phyloP scores from a whole-genome alignment of 1,140 invertebrate genomes.

The Amphibalanus amphitrite region DNA sequence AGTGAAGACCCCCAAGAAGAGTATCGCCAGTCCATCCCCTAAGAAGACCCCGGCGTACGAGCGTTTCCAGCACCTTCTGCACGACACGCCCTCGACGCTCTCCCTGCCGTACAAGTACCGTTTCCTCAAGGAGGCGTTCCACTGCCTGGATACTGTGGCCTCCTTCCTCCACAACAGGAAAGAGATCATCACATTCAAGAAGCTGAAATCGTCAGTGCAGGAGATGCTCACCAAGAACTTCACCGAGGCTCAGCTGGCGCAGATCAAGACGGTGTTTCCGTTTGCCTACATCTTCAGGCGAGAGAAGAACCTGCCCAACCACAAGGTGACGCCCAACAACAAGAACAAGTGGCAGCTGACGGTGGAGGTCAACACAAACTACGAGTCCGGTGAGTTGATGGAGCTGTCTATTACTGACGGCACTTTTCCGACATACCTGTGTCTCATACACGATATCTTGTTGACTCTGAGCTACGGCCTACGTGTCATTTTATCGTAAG shows the following conservation, averaged over 20 bases:
- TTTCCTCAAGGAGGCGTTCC: conserved; percentile 38
- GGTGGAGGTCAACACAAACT: conserved; percentile 2
- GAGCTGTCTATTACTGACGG: conserved; percentile 12
- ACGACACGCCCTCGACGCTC: conserved; percentile 38
- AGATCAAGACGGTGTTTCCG: conserved; percentile 70
- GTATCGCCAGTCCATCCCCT: conserved; percentile 23
- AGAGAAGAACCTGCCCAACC: conserved; percentile 51
- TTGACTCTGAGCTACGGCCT: no score
- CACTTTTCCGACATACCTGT: no score
- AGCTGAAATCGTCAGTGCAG: conserved; percentile 71
- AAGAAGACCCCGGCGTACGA: conserved; percentile 28
- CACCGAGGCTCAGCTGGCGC: conserved; percentile 53
- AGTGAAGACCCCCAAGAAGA: conserved; percentile 37
- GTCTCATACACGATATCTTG: no score
- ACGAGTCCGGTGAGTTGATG: conserved; percentile 20
- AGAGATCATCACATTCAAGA: conserved; percentile 69
- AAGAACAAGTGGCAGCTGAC: conserved; percentile 36
- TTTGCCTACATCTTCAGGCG: conserved; percentile 50
- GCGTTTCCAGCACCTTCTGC: conserved; percentile 38
- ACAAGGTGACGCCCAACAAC: conserved; percentile 36
- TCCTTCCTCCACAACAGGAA: conserved; percentile 70
- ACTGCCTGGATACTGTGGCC: conserved; percentile 62
- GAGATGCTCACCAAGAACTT: conserved; percentile 66
- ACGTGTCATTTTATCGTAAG: no score
- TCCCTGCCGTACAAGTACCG: conserved; percentile 60